Conservation (phyloP, 1,140 invertebrate species). For the Vanessa tameamea region DNA sequence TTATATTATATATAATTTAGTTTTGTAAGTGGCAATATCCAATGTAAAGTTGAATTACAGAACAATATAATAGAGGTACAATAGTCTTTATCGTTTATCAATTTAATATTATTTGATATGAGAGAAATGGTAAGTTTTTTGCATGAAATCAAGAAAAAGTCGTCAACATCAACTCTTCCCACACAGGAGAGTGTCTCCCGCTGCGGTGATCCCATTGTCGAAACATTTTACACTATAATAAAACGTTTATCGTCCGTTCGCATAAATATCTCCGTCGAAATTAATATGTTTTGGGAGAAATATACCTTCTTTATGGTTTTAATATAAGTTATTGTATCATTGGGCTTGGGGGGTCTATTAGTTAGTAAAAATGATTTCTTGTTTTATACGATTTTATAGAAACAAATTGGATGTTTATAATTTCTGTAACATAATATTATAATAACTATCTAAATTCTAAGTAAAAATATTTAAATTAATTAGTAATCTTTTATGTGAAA, state of each 20-base stretch:
- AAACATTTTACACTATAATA: constrained; percentile 8
- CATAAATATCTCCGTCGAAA: constrained; percentile 50
- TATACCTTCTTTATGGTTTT: constrained; percentile 17
- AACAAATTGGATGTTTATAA: too few relatives aligned
- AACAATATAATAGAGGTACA: too few relatives aligned
- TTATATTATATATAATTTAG: too few relatives aligned
- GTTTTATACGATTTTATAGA: too few relatives aligned
- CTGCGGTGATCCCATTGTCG: constrained; percentile 30
- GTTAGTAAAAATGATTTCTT: background rate
- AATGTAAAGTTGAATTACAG: too few relatives aligned
- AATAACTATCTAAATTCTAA: too few relatives aligned
- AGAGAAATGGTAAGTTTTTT: background rate
- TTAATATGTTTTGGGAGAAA: constrained; percentile 51
- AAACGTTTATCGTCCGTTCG: constrained; percentile 47
- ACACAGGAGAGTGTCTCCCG: constrained; percentile 33
- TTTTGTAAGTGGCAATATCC: too few relatives aligned
- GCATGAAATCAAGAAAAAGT: background rate
- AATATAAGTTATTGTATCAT: constrained; percentile 10
- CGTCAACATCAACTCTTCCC: constrained; percentile 8
- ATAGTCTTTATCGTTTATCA: too few relatives aligned
- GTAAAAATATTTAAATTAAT: too few relatives aligned
- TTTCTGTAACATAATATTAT: too few relatives aligned
- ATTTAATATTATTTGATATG: too few relatives aligned
- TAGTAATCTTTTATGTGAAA: too few relatives aligned
- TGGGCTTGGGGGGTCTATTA: background rate